A percentile compares a stretch with the other conserved stretches of the same genome.
These are phyloP conservation scores for Tetranychus cinnabarinus DNA, from an alignment of 1,140 invertebrate genomes.

Conservation along the genomic window DNA sequence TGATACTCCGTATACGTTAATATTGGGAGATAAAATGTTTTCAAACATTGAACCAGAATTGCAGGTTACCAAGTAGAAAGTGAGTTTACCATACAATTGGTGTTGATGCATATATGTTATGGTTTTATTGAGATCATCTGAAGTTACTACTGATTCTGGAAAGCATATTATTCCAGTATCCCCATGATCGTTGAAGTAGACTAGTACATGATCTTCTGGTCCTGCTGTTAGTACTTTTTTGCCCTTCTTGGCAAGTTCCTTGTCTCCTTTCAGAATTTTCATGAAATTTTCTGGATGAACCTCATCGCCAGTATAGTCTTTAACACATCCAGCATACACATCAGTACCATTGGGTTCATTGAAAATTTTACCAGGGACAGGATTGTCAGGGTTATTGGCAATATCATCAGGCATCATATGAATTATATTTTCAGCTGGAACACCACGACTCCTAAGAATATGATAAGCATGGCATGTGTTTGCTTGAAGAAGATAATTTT, in stretches of 20 bases:
- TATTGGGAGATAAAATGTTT: conserved; percentile 27
- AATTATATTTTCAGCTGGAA: conserved; percentile 32
- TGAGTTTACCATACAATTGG: conserved; percentile 25
- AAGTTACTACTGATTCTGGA: conserved; percentile 18
- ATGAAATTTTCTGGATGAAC: conserved; percentile 28
- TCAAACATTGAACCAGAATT: conserved; percentile 42
- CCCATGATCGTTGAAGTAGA: conserved; percentile 41
- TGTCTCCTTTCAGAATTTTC: conserved; percentile 29
- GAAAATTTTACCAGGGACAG: conserved; percentile 30
- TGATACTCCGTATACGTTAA: conserved; percentile 36
- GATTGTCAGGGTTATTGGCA: conserved; percentile 29
- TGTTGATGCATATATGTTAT: conserved; percentile 24
- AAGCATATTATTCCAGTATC: conserved; percentile 32
- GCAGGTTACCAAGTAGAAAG: conserved; percentile 40
- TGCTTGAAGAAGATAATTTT: conserved; percentile 38
- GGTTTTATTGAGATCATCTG: conserved; percentile 20
- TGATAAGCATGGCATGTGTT: conserved; percentile 38
- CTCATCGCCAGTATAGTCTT: conserved; percentile 28
- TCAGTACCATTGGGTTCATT: conserved; percentile 32
- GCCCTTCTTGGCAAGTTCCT: conserved; percentile 7
- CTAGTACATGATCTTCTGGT: conserved; percentile 33
- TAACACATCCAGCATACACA: conserved; percentile 31
- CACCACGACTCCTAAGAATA: conserved; percentile 28
- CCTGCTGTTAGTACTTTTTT: conserved; percentile 26
- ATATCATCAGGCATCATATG: conserved; percentile 41